Evolutionary conservation across 1,140 invertebrate species (phyloP), one percentile per base, ranked within the genome.

Genomic region (Drosophila sp.): DNA sequence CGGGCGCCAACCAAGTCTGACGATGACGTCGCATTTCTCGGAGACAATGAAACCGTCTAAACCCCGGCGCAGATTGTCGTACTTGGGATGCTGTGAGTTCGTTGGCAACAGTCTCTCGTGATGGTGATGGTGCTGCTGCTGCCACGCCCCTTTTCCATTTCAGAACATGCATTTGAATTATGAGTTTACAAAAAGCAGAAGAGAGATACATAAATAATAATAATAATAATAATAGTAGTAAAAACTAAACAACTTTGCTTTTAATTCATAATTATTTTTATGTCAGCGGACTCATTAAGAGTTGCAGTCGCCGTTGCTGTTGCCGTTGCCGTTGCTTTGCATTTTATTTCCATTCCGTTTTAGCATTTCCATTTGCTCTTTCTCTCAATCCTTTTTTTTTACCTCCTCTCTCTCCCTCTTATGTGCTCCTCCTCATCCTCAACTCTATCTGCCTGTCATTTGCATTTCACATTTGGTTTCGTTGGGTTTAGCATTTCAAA

Each of bases 221-320:
- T 17, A 17, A 17, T 50, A 55, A 11, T 27, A 47, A 54, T 23
- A 44, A 38, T 38, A 11, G 11, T 35, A 35, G 33, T 10, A 41
- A 57, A 65, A 78, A 56, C 84, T 70, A 56, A 83, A 69, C 84
- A 86, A 87, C 79, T 89, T 80, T 72, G 79, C 65, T 72, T 89
- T 89, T 87, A 87, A 87, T 89, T 87, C 80, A 87, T 89, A 87
- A 87, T 87, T 87, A 87, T 87, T 87, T 87, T 89, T 87, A 89
- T 87, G 83, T 89, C 83, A 89, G 83, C 73, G 79, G 76, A 83
- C 80, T 87, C 84, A 87, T 87, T 87, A 87, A 60, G 84, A 80
- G 72, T 79, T 87, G 44, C 74, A 61, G 44, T 50, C 27, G 35
- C 35, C 35, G 44, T 50, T 27, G 23, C 44, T 3, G 11, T 50